Evolutionary conservation across 2,113 vertebrate species (phyloP), one percentile per base, ranked within the genome.

Genomic region (Neogobius melanostomus): DNA sequence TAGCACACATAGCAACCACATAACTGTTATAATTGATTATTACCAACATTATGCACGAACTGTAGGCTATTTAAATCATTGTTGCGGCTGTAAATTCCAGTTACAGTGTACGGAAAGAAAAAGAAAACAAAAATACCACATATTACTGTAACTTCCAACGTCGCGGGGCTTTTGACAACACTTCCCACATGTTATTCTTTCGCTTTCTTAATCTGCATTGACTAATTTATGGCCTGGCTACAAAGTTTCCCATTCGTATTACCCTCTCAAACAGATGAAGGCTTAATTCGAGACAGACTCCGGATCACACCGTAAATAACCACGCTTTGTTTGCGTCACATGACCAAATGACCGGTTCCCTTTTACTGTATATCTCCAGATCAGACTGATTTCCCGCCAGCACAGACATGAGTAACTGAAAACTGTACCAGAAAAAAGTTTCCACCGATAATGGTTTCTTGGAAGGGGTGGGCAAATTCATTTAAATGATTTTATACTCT

Each of bases 281-380:
- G 28, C 28, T 5, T 36, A 36, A 65, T 69, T 48, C 75, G 75
- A 84, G 71, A 86, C 75, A 80, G 66, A 79, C 75, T 69, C 74
- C 44, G 71, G 79, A 84, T 85, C 64, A 72, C 84, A 59, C 74
- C 72, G 71, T 87, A 80, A 85, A 84, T 82, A 86, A 85, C 67
- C 69, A 69, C 42, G 17, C 74, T 65, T 82, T 52, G 64, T 67
- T 80, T 74, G 69, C 75, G 66, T 91, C 87, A 82, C 71, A 74
- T 85, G 76, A 77, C 74, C 8, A 28, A 64, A 71, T 77, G 45
- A 60, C 64, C 65, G 80, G 68, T 82, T 74, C 86, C 56, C 53
- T 53, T 75, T 59, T 76, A 36, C 28, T 36, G 28, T 4, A 36
- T 36, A 36, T 36, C 28, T 72, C 88, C 76, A 88, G 53, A 85